Evolutionary conservation across 2,888 invertebrate genomes (phyloP).

Genomic region (Mesochorus sp.): DNA sequence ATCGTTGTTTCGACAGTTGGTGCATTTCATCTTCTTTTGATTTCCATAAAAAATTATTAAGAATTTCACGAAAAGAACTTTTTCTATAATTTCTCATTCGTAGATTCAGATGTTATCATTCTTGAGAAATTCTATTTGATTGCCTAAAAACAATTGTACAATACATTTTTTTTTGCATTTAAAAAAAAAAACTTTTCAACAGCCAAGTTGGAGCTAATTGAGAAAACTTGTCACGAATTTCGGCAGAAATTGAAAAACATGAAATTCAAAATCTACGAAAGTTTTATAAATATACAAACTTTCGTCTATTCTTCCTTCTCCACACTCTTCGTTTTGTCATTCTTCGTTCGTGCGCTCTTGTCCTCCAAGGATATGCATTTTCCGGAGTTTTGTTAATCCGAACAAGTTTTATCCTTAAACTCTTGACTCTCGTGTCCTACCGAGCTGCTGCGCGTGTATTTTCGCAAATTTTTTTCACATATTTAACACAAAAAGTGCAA

Average conservation of each 20-base stretch:
- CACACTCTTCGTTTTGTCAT: background rate
- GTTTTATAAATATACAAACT: too few relatives aligned
- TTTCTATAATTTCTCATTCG: background rate
- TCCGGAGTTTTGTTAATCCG: conserved; percentile 24
- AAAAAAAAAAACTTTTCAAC: too few relatives aligned
- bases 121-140: too few relatives aligned
- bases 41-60: background rate
- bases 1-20: conserved; percentile 13
- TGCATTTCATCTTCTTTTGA: background rate
- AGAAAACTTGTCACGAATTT: too few relatives aligned
- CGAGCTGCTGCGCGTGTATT: too few relatives aligned
- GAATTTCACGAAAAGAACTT: background rate
- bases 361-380: conserved; percentile 9
- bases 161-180: too few relatives aligned
- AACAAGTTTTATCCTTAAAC: conserved; percentile 32
- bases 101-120: too few relatives aligned
- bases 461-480: background rate
- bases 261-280: too few relatives aligned
- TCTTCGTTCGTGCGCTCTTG: background rate
- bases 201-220: too few relatives aligned
- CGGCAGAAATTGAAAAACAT: too few relatives aligned
- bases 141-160: too few relatives aligned
- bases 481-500: background rate
- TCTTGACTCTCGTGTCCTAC: background rate
- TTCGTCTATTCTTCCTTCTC: background rate